Evolutionary conservation across 2,888 invertebrate species (phyloP).

Genomic region (Formica aserva): DNA sequence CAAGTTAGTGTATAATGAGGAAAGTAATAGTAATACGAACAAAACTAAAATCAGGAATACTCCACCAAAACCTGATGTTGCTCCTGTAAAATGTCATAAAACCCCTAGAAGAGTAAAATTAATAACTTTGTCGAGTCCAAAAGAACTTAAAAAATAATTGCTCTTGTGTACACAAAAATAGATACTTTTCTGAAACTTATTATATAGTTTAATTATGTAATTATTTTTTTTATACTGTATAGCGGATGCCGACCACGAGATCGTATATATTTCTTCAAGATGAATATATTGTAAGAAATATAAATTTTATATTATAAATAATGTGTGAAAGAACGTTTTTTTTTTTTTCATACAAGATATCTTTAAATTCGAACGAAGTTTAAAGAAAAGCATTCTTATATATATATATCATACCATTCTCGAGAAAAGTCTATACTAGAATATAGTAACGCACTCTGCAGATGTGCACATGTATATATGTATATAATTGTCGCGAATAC

Average conservation of each 20-base stretch:
- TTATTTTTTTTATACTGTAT: slow-evolving; percentile 24
- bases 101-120: slow-evolving; percentile 90
- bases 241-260: not conserved
- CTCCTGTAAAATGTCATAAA: slow-evolving; percentile 84
- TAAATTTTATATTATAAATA: slow-evolving; percentile 5
- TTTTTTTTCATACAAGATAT: slow-evolving; percentile 22
- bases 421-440: not conserved
- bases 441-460: slow-evolving; percentile 1
- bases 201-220: slow-evolving; percentile 5
- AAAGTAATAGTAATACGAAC: slow-evolving; percentile 73
- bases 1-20: slow-evolving; percentile 88
- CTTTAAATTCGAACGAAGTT: not conserved
- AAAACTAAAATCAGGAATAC: slow-evolving; percentile 74
- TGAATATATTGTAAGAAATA: slow-evolving; percentile 2
- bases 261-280: too few species aligned
- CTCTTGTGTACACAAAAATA: not conserved
- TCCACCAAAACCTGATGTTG: slow-evolving; percentile 72
- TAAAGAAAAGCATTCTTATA: slow-evolving; percentile 14
- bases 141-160: slow-evolving; percentile 88
- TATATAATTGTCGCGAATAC: slow-evolving; percentile 41
- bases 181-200: not conserved
- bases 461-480: not conserved
- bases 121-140: slow-evolving; percentile 93
- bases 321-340: not conserved
- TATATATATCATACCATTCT: slow-evolving; percentile 33